These are phyloP conservation scores for Dascyllus trimaculatus DNA, from an alignment of 2,113 vertebrate genomes.

Conservation along the genomic window DNA sequence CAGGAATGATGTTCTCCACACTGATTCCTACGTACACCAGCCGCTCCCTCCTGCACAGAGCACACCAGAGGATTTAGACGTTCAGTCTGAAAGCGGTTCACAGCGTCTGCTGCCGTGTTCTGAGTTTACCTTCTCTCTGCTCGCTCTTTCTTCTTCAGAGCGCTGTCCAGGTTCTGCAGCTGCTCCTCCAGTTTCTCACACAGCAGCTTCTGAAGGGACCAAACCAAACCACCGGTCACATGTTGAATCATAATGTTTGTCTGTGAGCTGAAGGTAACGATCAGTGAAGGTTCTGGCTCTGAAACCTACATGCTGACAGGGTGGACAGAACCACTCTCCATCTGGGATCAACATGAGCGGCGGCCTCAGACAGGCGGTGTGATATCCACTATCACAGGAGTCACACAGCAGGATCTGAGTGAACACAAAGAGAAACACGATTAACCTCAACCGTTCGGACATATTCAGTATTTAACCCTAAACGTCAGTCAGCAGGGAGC, in stretches of 20 bases:
- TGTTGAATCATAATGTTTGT: too few relatives aligned
- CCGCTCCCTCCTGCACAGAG: slow-evolving; percentile 90
- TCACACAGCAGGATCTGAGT: slow-evolving; percentile 95
- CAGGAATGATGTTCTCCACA: slow-evolving; percentile 98
- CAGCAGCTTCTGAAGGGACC: slow-evolving; percentile 89
- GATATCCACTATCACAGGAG: slow-evolving; percentile 95
- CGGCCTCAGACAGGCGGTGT: slow-evolving; percentile 96
- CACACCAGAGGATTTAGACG: not conserved
- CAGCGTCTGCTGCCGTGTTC: too few relatives aligned
- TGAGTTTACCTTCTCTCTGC: slow-evolving; percentile 92
- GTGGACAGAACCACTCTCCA: slow-evolving; percentile 98
- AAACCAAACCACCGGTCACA: not conserved
- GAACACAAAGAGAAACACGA: slow-evolving; percentile 24
- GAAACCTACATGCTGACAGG: slow-evolving; percentile 93
- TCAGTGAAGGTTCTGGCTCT: too few relatives aligned
- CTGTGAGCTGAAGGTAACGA: too few relatives aligned
- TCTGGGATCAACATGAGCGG: slow-evolving; percentile 98
- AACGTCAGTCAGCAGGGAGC: too few relatives aligned
- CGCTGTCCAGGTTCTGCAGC: slow-evolving; percentile 94
- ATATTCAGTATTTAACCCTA: too few relatives aligned
- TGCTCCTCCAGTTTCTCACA: slow-evolving; percentile 98
- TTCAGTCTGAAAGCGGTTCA: not conserved
- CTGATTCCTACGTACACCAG: slow-evolving; percentile 98
- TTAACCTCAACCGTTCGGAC: not conserved
- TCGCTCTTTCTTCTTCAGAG: slow-evolving; percentile 95